Evolutionary conservation across 2,113 vertebrate genomes (phyloP).

Genomic region (Mesoclemmys tuberculata): DNA sequence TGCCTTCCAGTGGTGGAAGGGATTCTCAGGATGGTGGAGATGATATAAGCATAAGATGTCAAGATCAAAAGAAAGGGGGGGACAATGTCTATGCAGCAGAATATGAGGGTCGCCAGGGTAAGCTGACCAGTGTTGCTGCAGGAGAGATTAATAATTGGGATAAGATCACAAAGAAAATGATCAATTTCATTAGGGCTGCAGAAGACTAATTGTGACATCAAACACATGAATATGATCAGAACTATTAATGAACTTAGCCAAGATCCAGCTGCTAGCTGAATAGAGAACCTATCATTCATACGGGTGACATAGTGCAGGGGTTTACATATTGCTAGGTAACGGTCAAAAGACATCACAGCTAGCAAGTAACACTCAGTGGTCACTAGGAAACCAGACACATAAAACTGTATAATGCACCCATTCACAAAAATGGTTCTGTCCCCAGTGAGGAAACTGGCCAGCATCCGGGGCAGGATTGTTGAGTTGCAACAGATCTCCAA

Average conservation of each 20-base stretch:
- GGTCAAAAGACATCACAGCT: slow-evolving; percentile 8
- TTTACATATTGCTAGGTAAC: slow-evolving; percentile 24
- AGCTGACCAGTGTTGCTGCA: not conserved
- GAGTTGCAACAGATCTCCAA: slow-evolving; percentile 28
- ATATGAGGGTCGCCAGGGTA: not conserved
- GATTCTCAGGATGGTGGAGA: too few relatives aligned
- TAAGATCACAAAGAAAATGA: too few relatives aligned
- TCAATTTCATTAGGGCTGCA: not conserved
- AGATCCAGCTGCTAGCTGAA: not conserved
- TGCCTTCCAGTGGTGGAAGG: too few relatives aligned
- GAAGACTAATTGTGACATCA: not conserved
- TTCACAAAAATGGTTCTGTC: not conserved
- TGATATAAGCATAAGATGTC: too few relatives aligned
- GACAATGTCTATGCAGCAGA: not conserved
- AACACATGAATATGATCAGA: not conserved
- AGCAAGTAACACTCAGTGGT: slow-evolving; percentile 32
- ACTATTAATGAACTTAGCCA: slow-evolving; percentile 3
- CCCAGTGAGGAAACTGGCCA: not conserved
- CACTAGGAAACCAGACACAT: slow-evolving; percentile 13
- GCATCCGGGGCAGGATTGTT: slow-evolving; percentile 29
- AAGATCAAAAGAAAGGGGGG: not conserved
- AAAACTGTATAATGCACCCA: slow-evolving; percentile 4
- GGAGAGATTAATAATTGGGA: not conserved
- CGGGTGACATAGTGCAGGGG: slow-evolving; percentile 8
- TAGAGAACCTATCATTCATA: not conserved